Conservation (phyloP, 2,888 invertebrate species). For the Azorinus chamasolen region DNA sequence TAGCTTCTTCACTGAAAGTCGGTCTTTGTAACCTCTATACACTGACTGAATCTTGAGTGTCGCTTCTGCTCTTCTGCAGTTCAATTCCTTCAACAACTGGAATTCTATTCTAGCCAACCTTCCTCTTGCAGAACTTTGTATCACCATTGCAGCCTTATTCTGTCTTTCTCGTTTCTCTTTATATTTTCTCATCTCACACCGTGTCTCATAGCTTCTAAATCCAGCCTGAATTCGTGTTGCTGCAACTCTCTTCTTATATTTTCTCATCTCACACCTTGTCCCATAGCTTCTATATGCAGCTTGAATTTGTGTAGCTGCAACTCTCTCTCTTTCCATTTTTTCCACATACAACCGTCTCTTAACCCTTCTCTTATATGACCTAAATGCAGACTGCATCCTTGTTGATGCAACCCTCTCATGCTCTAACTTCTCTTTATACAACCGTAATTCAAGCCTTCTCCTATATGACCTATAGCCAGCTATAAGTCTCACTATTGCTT, state of each 20-base stretch:
- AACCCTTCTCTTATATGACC: conserved; percentile 22
- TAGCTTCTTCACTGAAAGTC: conserved; percentile 31
- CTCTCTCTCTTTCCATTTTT: conserved; percentile 11
- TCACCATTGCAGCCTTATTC: conserved; percentile 17
- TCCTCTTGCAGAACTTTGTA: conserved; percentile 28
- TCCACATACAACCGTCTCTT: conserved; percentile 4
- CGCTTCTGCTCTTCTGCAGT: conserved; percentile 19
- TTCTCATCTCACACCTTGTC: too few relatives aligned
- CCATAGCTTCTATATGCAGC: conserved; percentile 5
- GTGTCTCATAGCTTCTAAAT: not conserved
- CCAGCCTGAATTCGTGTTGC: conserved; percentile 27
- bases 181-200: too few relatives aligned
- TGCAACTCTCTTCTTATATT: too few relatives aligned
- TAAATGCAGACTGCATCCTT: conserved; percentile 23
- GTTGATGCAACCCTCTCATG: conserved; percentile 11
- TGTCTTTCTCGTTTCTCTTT: too few relatives aligned
- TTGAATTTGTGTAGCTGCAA: conserved; percentile 18
- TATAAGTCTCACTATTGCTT: conserved; percentile 18
- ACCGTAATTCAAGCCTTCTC: conserved; percentile 7
- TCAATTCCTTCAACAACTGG: conserved; percentile 4
- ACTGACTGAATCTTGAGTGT: conserved; percentile 55
- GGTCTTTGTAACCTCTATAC: conserved; percentile 46
- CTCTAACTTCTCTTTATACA: conserved; percentile 12
- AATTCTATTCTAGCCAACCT: conserved; percentile 15
- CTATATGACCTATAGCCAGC: conserved; percentile 31